These are phyloP conservation scores for Axis porcinus DNA, from an alignment of 2,113 vertebrate genomes.

Conservation along the genomic window DNA sequence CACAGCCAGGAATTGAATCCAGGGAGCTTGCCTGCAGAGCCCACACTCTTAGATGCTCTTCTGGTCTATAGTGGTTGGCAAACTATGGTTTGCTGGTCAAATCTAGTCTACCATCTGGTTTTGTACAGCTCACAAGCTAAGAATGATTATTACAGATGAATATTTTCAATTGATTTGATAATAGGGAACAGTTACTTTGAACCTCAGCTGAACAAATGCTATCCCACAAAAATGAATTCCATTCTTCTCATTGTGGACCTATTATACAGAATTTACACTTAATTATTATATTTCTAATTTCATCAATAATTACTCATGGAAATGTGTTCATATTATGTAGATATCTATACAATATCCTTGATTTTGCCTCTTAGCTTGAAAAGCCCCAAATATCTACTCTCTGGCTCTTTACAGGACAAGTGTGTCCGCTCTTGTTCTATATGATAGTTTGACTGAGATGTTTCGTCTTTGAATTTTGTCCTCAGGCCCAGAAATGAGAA, in stretches of 20 bases:
- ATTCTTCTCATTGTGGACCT: background rate
- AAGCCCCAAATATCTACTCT: background rate
- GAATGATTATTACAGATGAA: background rate
- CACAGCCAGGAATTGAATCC: background rate
- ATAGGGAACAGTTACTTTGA: background rate
- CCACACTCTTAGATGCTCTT: background rate
- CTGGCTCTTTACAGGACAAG: background rate
- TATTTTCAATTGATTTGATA: background rate
- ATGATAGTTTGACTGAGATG: background rate
- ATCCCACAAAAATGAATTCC: background rate
- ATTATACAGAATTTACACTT: background rate
- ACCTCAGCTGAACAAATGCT: background rate
- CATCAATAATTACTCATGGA: background rate
- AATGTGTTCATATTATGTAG: background rate
- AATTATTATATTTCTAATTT: background rate
- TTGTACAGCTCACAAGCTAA: background rate
- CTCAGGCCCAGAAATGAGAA: background rate
- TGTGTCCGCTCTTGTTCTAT: background rate
- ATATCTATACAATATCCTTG: background rate
- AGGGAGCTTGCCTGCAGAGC: background rate
- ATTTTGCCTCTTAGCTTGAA: background rate
- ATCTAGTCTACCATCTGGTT: background rate
- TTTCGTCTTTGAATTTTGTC: background rate
- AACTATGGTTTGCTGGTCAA: background rate
- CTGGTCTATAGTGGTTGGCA: background rate